Evolutionary conservation across 2,113 vertebrate species (phyloP), one percentile per base, ranked within the genome.

Genomic region (Perca flavescens): DNA sequence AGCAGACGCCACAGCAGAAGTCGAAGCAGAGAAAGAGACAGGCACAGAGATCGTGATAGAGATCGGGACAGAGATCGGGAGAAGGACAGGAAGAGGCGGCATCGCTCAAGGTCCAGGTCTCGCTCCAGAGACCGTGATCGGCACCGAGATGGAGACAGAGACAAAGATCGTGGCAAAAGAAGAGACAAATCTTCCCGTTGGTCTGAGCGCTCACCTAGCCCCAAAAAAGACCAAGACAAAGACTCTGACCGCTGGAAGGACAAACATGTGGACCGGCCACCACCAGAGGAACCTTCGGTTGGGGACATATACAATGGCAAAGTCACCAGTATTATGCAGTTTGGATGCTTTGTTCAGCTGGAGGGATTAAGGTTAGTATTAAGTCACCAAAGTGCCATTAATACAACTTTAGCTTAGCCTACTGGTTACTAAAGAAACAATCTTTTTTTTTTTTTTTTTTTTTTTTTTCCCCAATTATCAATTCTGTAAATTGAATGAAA

Each of bases 281-380:
- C 98, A 0, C 97, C 98, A 0, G 98, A 99, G 85, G 98, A 99
- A 72, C 98, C 98, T 0, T 96, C 97, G 31, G 97, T 99, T 0
- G 98, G 98, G 0, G 98, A 99, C 90, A 98, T 99, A 79, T 99
- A 99, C 90, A 99, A 97, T 0, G 98, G 98, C 88, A 99, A 99
- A 90, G 96, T 99, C 79, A 99, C 98, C 15, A 99, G 98, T 75
- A 99, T 99, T 77, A 99, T 99, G 98, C 98, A 99, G 85, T 99
- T 99, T 74, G 98, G 98, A 0, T 99, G 98, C 91, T 99, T 99
- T 65, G 98, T 99, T 75, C 98, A 99, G 89, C 96, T 99, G 74
- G 98, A 99, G 85, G 98, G 98, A 7, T 90, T 99, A 0, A 96
- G 98, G 98, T 99, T 94, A 74, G 73, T 72, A 12, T 31, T 34